These are phyloP conservation scores for Eupsilia transversa DNA, from an alignment of 2,888 invertebrate species.

Conservation along the genomic window DNA sequence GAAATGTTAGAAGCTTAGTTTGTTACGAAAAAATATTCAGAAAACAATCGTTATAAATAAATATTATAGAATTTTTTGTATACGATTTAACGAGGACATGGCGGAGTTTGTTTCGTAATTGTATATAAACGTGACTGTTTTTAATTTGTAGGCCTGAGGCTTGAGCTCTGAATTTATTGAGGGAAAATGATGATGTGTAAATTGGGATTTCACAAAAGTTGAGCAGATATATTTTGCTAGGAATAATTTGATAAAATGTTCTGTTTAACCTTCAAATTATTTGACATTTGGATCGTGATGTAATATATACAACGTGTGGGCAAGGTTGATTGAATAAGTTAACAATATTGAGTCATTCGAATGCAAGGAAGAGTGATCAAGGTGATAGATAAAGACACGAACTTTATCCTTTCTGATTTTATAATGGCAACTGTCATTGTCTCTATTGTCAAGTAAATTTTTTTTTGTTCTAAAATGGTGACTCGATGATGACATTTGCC, in stretches of 20 bases:
- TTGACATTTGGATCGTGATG: not conserved
- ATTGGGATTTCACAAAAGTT: constrained; percentile 24
- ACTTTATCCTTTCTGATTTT: not conserved
- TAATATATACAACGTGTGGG: not conserved
- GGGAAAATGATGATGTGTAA: constrained; percentile 36
- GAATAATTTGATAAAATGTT: not conserved
- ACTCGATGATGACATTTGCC: not conserved
- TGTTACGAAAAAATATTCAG: constrained; percentile 5
- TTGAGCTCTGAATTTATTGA: constrained; percentile 18
- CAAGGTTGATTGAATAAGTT: not conserved
- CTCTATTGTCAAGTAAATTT: not conserved
- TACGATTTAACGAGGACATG: constrained; percentile 20
- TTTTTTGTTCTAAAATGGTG: not conserved
- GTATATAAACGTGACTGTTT: constrained; percentile 41
- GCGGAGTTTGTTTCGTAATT: constrained; percentile 47
- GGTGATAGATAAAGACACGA: constrained; percentile 29
- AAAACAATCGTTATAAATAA: constrained; percentile 34
- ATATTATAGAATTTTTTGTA: constrained; percentile 6
- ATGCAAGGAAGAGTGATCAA: constrained; percentile 34
- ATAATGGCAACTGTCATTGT: not conserved
- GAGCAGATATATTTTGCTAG: not conserved
- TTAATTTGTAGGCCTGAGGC: constrained; percentile 36
- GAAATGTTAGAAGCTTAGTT: constrained; percentile 1
- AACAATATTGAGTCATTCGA: constrained; percentile 21
- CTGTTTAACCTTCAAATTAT: not conserved